Conservation (phyloP, 2,888 invertebrate genomes). For the Brassicogethes aeneus region DNA sequence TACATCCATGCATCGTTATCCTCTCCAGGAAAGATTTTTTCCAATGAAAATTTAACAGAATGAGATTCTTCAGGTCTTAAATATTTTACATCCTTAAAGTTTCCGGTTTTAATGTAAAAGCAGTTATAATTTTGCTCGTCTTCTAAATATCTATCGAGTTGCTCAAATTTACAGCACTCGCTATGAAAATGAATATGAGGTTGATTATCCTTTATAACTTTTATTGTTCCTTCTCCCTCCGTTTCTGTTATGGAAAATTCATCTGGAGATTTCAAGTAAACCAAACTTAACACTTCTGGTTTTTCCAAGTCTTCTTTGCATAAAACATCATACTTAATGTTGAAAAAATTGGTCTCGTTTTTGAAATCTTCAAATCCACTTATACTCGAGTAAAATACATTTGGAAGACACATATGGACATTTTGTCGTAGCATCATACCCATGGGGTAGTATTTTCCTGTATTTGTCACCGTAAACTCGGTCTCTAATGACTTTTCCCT, state of each 20-base stretch:
- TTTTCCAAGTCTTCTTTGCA: background rate
- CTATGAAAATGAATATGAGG: background rate
- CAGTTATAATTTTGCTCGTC: background rate
- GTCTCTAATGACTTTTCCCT: background rate
- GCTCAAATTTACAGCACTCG: background rate
- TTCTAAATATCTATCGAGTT: background rate
- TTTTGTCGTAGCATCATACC: background rate
- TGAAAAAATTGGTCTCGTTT: too few relatives aligned
- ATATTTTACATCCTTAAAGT: background rate
- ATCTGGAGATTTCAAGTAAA: background rate
- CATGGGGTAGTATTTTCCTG: background rate
- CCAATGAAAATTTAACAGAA: background rate
- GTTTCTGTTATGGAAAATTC: background rate
- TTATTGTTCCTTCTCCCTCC: background rate
- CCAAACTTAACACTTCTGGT: background rate
- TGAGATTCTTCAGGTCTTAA: background rate
- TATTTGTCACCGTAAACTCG: background rate
- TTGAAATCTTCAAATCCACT: background rate
- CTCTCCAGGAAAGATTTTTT: background rate
- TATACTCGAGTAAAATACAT: background rate
- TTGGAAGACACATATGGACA: background rate
- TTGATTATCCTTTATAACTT: background rate
- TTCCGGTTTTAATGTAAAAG: background rate
- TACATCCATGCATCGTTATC: background rate
- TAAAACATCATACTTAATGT: too few relatives aligned